Evolutionary conservation across 1,140 invertebrate genomes (phyloP).

Genomic region (Drosophila littoralis): DNA sequence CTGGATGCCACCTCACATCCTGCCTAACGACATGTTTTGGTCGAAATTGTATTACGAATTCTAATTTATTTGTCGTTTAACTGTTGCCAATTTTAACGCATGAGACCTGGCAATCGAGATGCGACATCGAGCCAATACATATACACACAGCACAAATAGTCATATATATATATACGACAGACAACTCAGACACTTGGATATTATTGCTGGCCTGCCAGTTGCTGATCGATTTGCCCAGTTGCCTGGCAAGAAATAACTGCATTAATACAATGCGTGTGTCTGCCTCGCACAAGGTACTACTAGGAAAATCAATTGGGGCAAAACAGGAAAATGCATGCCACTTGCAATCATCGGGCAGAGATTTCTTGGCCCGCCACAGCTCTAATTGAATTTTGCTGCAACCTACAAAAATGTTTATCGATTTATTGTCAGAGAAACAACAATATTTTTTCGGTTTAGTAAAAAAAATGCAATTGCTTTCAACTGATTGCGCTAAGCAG

Average conservation of each 20-base stretch:
- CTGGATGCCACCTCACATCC: background rate
- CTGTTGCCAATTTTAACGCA: conserved; percentile 63
- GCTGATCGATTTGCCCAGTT: conserved; percentile 15
- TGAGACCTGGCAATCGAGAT: conserved; percentile 17
- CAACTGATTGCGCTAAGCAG: conserved; percentile 12
- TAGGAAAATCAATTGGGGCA: conserved; percentile 1
- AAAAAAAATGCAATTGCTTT: conserved; percentile 20
- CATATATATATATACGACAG: background rate
- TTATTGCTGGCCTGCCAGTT: conserved; percentile 22
- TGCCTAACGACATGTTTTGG: conserved; percentile 28
- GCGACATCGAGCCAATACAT: background rate
- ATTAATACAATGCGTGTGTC: too few relatives aligned
- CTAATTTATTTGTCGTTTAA: conserved; percentile 76
- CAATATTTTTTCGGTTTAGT: conserved; percentile 13
- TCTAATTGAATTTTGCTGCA: conserved; percentile 3
- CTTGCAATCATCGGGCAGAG: background rate
- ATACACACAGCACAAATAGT: too few relatives aligned
- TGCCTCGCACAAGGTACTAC: too few relatives aligned
- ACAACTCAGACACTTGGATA: conserved; percentile 8
- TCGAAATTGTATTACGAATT: conserved; percentile 74
- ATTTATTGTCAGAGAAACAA: conserved; percentile 3
- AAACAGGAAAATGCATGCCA: conserved; percentile 3
- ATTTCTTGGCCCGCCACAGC: background rate
- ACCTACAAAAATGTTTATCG: background rate
- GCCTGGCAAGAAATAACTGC: background rate